Evolutionary conservation across 2,797 vertebrate species (phyloP), one percentile per base, ranked within the genome.

Genomic region (Botia almorhae): DNA sequence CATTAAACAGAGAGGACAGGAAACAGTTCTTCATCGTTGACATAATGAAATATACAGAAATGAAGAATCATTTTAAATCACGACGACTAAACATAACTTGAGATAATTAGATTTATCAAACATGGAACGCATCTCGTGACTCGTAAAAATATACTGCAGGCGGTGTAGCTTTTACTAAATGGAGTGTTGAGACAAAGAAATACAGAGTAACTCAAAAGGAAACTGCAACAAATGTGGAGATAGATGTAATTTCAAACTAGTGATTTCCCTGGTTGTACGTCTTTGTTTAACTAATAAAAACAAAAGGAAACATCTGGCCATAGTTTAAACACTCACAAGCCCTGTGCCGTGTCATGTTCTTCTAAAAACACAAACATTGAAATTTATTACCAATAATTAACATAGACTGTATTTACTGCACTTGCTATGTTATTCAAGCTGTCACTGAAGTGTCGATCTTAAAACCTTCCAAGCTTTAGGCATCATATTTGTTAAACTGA

Each of bases 281-380:
- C 61, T 58, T 68, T 73, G 50, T 67, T 67, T 74, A 67, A 58
- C 78, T 80, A 80, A 74, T 80, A 74, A 67, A 67, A 50, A 50
- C 69, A 21, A 74, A 73, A 74, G 39, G 60, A 65, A 56, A 74
- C n/a, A 74, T 70, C 56, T 63, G 56, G n/a, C 67, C 33, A 29
- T 1, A 23, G 76, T 63, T 72, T 56, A 79, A 79, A 79, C 48
- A 43, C 76, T 78, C 60, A 69, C 14, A 19, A 79, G n/a, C 29
- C 76, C 58, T 14, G 51, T 71, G 56, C 71, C 56, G 69, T 69
- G 75, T 70, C 68, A 70, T 17, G 26, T 70, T 43, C 7, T 19
- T 61, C 10, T 70, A 78, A 63, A 78, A 63, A 78, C 68, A 70
- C 21, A 53, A 51, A 63, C 14, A 78, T 61, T 23, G n/a, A 70